Conservation (phyloP, 2,113 vertebrate species). For the Smithornis capensis region DNA sequence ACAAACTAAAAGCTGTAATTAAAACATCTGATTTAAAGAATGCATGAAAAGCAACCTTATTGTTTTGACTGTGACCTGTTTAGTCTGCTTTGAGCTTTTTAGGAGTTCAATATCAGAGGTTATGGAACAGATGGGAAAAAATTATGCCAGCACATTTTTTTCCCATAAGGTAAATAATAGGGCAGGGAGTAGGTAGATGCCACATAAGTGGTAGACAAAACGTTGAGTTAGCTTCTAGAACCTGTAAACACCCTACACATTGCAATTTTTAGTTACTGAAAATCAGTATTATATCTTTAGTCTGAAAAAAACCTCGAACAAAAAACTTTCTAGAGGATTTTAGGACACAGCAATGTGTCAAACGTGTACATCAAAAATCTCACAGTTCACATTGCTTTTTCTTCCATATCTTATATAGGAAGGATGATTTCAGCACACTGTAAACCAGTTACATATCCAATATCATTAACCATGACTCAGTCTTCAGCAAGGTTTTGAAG, state of each 20-base stretch:
- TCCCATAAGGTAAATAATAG: neutral
- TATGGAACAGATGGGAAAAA: conserved; percentile 41
- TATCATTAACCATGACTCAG: neutral
- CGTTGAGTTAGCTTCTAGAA: neutral
- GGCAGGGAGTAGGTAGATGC: neutral
- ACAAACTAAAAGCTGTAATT: conserved; percentile 30
- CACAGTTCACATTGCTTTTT: neutral
- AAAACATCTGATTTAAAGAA: conserved; percentile 45
- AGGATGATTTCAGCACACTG: neutral
- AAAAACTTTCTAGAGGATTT: neutral
- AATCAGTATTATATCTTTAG: neutral
- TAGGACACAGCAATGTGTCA: neutral
- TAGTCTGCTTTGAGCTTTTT: conserved; percentile 45
- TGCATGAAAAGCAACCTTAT: neutral
- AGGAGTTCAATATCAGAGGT: conserved; percentile 27
- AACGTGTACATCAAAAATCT: neutral
- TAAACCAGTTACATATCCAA: neutral
- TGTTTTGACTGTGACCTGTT: conserved; percentile 42
- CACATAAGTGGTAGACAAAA: neutral
- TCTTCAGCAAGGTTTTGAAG: neutral
- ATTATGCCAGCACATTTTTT: neutral
- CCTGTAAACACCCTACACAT: neutral
- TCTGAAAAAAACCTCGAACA: neutral
- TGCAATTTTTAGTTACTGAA: neutral
- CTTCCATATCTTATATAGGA: neutral